Evolutionary conservation across 1,140 invertebrate species (phyloP), one percentile per base, ranked within the genome.

Genomic region (Planococcus citri): DNA sequence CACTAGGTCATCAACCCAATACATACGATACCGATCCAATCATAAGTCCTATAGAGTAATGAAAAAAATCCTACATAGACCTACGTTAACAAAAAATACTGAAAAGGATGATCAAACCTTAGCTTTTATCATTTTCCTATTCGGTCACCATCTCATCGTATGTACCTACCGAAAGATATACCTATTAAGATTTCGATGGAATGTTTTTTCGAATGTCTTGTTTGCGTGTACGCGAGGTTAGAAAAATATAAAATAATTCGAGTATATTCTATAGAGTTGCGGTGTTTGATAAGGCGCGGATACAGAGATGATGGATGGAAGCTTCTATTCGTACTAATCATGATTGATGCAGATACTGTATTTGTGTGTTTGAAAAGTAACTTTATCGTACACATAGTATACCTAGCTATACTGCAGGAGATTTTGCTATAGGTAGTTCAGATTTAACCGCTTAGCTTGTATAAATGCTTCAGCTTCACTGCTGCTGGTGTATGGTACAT

Each of bases 191-290:
- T 51, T 51, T 51, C 41, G 41, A 51, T 51, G n/a, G n/a, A 51
- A 14, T 51, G 17, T 20, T 17, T 17, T 14, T 3, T 3, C 41
- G 17, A 51, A 51, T 20, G 41, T 51, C 41, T 51, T 33, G 29
- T 33, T 33, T 33, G 29, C 29, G 29, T 12, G 29, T 33, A 6
- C 29, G 29, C 41, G 17, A 51, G 41, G 10, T 51, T 6, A 3
- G 41, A 51, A 51, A 51, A 51, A 51, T 51, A 51, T n/a, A 17
- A 51, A 51, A 51, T 51, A 51, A 51, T 51, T 51, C 41, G 41
- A 14, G 41, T 51, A 51, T 20, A 20, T 51, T 9, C 12, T 2
- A 9, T 51, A 51, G 2, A 51, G 41, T 51, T 9, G 41, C 12
- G 41, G 41, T n/a, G 12, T 14, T 20, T 51, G 41, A 51, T 51